A percentile compares a stretch with the other conserved stretches of the same genome.
These are phyloP conservation scores for Cheilosia grossa DNA, from an alignment of 2,888 invertebrate species.

Conservation along the genomic window DNA sequence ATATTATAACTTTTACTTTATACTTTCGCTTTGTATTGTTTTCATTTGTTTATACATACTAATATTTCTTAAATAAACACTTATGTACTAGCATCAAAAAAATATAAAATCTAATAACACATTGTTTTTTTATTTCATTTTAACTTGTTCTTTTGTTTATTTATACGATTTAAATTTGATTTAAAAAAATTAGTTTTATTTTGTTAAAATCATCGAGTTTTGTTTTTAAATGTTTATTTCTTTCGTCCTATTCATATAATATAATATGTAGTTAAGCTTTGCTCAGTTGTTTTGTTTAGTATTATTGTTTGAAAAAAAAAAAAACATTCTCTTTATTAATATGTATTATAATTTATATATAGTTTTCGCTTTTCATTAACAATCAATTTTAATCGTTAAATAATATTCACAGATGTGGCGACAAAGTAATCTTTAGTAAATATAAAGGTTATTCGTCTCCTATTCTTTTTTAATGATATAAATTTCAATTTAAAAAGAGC, in stretches of 20 bases:
- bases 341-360: background rate
- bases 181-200: constrained; percentile 25
- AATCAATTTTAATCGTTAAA: constrained; percentile 15
- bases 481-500: constrained; percentile 23
- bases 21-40: constrained; percentile 48
- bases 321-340: constrained; percentile 15
- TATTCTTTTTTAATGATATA: constrained; percentile 25
- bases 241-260: constrained; percentile 31
- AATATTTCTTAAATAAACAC: constrained; percentile 74
- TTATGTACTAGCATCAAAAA: constrained; percentile 76
- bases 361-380: constrained; percentile 10
- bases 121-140: constrained; percentile 57
- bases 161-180: constrained; percentile 43
- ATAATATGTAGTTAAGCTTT: constrained; percentile 63
- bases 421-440: constrained; percentile 22
- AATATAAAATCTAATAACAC: constrained; percentile 77
- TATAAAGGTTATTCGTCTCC: constrained; percentile 47
- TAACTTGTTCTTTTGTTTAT: constrained; percentile 20
- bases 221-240: constrained; percentile 25
- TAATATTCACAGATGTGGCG: constrained; percentile 32
- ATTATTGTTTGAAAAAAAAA: constrained; percentile 25
- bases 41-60: constrained; percentile 66
- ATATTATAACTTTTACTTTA: constrained; percentile 75
- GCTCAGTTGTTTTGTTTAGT: constrained; percentile 53
- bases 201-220: constrained; percentile 22